Percentiles rank a stretch among this genome's conserved stretches.
Conservation (phyloP, 2,113 vertebrate genomes). For the Oryctolagus cuniculus region DNA sequence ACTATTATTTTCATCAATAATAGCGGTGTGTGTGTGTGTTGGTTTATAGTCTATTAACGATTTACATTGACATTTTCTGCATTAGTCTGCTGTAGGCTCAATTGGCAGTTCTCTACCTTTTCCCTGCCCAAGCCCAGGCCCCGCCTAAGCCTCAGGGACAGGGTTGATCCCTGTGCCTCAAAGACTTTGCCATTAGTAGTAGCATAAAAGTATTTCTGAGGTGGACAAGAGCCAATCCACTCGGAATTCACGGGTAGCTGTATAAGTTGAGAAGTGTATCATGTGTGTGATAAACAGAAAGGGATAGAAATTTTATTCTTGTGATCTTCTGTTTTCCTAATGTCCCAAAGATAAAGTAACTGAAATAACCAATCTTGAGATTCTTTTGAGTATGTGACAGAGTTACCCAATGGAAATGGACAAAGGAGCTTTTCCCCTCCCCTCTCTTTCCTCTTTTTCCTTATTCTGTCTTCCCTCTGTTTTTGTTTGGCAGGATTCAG, state of each 20-base stretch:
- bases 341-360: slow-evolving; percentile 11
- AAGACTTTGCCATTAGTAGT: background rate
- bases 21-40: background rate
- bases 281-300: slow-evolving; percentile 37
- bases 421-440: background rate
- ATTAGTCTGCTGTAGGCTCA: background rate
- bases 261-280: background rate
- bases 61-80: background rate
- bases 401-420: background rate
- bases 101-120: background rate
- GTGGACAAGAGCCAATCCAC: background rate
- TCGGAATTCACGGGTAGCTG: background rate
- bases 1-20: slow-evolving; percentile 2
- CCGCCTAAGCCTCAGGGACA: background rate
- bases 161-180: background rate
- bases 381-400: background rate
- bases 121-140: background rate
- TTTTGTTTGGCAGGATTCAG: background rate
- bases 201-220: slow-evolving; percentile 30
- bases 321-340: slow-evolving; percentile 34
- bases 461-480: fast-evolving
- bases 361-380: background rate
- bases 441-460: background rate
- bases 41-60: background rate
- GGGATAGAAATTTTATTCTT: background rate